Percentiles rank a stretch among this genome's conserved stretches.
These are phyloP conservation scores for Xanthorhoe designata DNA, from an alignment of 2,888 invertebrate genomes.

Conservation along the genomic window DNA sequence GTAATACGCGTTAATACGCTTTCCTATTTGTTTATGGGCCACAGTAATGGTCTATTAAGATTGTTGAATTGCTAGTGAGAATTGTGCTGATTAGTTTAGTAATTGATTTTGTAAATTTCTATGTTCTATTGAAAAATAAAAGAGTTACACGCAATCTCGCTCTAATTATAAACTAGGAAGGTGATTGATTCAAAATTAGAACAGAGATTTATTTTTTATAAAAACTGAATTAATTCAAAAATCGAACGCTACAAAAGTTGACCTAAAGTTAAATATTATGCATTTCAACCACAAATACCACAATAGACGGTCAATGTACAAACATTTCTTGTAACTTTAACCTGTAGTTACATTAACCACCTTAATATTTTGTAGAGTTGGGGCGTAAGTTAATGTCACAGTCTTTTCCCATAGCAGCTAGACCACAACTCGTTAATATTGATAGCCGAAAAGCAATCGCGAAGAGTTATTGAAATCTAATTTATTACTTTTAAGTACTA, in stretches of 20 bases:
- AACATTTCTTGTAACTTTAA: background rate
- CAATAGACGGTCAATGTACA: background rate
- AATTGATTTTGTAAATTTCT: slow-evolving; percentile 44
- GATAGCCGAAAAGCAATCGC: slow-evolving; percentile 29
- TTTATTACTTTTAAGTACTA: slow-evolving; percentile 55
- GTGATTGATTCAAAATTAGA: background rate
- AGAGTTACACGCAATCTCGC: background rate
- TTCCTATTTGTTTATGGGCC: slow-evolving; percentile 61
- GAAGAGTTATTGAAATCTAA: slow-evolving; percentile 33
- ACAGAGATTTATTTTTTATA: background rate
- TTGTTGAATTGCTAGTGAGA: slow-evolving; percentile 52
- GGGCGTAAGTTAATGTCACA: background rate
- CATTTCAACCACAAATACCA: background rate
- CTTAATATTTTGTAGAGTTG: background rate
- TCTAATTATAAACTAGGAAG: background rate
- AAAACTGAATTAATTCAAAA: background rate
- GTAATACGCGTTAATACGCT: slow-evolving; percentile 55
- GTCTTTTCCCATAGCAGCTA: slow-evolving; percentile 13
- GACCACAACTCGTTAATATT: slow-evolving; percentile 21
- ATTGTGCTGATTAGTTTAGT: slow-evolving; percentile 41
- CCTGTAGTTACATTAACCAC: background rate
- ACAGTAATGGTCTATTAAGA: slow-evolving; percentile 58
- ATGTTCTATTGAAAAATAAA: slow-evolving; percentile 4
- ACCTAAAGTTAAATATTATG: background rate
- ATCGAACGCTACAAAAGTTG: background rate